A percentile compares a stretch with the other conserved stretches of the same genome.
phyloP scores from a whole-genome alignment of 2,113 vertebrate species.

The Pteruthius melanotis region DNA sequence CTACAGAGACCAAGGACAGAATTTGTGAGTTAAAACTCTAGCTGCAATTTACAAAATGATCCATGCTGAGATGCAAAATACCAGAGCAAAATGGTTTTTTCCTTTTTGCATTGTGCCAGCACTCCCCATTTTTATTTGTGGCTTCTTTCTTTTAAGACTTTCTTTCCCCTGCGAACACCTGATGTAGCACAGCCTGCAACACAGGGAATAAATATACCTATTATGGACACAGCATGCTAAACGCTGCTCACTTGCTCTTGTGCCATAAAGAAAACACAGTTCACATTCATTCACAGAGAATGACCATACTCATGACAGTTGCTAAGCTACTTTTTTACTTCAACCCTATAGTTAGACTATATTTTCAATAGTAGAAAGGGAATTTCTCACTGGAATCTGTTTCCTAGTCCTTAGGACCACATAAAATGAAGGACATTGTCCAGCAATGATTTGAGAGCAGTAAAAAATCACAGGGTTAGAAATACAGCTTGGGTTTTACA shows the following conservation, averaged over 20 bases:
- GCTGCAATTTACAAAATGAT: not conserved
- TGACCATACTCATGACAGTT: not conserved
- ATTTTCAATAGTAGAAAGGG: not conserved
- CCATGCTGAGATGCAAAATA: not conserved
- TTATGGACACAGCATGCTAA: not conserved
- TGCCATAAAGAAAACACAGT: not conserved
- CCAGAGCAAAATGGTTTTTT: not conserved
- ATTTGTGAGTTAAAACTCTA: not conserved
- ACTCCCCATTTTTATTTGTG: not conserved
- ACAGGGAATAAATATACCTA: not conserved
- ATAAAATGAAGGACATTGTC: not conserved
- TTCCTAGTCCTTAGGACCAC: not conserved
- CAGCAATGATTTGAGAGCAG: not conserved
- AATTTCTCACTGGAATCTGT: not conserved
- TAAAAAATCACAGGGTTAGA: not conserved
- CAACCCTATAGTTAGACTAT: not conserved
- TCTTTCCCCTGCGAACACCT: not conserved
- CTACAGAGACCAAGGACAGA: not conserved
- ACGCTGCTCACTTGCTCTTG: not conserved
- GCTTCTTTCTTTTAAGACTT: not conserved
- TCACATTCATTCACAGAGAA: not conserved
- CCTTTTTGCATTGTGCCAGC: not conserved
- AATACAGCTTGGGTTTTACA: not conserved
- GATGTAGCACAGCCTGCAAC: not conserved
- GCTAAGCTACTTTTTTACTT: not conserved